A percentile compares a stretch with the other conserved stretches of the same genome.
Evolutionary conservation across 2,113 vertebrate genomes (phyloP).

Genomic region (Sinocyclocheilus maitianheensis): DNA sequence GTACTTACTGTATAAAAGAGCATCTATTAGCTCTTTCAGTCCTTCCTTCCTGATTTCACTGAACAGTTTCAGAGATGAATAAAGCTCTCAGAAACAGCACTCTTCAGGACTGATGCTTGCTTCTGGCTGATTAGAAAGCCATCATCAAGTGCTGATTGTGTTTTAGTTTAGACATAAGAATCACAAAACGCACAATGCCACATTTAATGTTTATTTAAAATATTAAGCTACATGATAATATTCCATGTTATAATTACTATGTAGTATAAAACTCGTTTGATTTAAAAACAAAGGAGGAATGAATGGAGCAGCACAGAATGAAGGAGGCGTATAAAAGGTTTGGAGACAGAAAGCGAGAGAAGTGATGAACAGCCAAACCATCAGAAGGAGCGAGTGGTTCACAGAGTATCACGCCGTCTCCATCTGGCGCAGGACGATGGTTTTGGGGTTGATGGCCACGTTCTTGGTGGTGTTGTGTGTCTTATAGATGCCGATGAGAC

Average conservation of each 20-base stretch:
- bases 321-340: background rate
- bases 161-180: background rate
- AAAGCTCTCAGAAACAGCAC: background rate
- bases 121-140: background rate
- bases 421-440: slow-evolving; percentile 80
- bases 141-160: background rate
- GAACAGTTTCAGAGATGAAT: background rate
- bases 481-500: slow-evolving; percentile 96
- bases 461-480: slow-evolving; percentile 93
- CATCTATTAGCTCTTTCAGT: background rate
- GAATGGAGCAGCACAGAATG: background rate
- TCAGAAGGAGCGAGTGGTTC: background rate
- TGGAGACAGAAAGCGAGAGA: background rate
- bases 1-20: no score
- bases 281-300: background rate
- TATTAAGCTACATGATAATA: background rate
- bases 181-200: background rate
- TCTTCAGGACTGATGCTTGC: background rate
- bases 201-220: slow-evolving; percentile 4
- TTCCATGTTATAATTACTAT: background rate
- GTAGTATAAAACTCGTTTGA: background rate
- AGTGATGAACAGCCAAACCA: slow-evolving; percentile 8
- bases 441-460: slow-evolving; percentile 90
- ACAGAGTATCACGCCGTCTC: slow-evolving; percentile 42
- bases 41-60: background rate